A percentile compares a stretch with the other conserved stretches of the same genome.
phyloP scores from a whole-genome alignment of 2,113 vertebrate genomes.

The Sceloporus tristichus region DNA sequence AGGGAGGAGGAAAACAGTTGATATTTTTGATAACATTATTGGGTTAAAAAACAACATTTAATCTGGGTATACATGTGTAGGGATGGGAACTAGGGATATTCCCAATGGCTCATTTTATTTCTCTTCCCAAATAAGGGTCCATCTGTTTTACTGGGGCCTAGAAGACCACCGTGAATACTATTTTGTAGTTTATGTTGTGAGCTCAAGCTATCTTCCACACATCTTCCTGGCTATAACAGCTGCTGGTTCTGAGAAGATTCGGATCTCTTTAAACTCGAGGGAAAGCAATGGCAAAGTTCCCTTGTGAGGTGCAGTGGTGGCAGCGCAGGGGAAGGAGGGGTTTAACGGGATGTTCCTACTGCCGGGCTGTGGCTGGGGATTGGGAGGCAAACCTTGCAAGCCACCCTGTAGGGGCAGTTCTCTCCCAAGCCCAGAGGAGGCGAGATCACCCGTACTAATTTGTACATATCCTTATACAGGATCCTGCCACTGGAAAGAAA shows the following conservation, averaged over 20 bases:
- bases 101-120: too few relatives aligned
- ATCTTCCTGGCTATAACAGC: conserved; percentile 70
- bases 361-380: conserved; percentile 80
- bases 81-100: not conserved
- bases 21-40: not conserved
- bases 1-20: not conserved
- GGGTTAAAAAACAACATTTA: not conserved
- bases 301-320: conserved; percentile 76
- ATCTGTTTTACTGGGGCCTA: not conserved
- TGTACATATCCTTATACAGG: conserved; percentile 99
- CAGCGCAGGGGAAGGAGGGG: conserved; percentile 74
- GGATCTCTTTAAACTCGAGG: conserved; percentile 86
- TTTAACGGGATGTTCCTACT: conserved; percentile 73
- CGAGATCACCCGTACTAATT: conserved; percentile 99
- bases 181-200: conserved; percentile 52
- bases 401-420: conserved; percentile 99
- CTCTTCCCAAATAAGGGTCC: not conserved
- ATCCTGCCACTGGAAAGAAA: conserved; percentile 98
- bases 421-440: conserved; percentile 99
- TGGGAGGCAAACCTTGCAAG: conserved; percentile 98
- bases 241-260: conserved; percentile 82
- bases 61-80: not conserved
- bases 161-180: not conserved
- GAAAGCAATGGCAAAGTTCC: conserved; percentile 80
- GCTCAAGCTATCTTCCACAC: conserved; percentile 22